Conservation (phyloP, 2,797 vertebrate genomes). For the Danio choprae region DNA sequence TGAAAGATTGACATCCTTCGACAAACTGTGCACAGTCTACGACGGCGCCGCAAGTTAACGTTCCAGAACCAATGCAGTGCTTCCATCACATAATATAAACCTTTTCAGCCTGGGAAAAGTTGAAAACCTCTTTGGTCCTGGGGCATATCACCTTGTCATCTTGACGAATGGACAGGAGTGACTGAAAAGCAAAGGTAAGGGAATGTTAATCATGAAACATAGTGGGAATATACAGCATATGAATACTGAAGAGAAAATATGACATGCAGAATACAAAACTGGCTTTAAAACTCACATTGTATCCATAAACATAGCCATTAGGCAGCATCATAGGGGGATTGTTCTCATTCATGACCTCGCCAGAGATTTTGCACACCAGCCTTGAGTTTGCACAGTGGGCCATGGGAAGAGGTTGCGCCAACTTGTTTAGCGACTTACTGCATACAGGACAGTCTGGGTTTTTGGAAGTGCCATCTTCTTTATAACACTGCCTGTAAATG, state of each 20-base stretch:
- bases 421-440: slow-evolving; percentile 98
- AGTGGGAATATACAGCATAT: neutral
- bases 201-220: neutral
- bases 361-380: slow-evolving; percentile 98
- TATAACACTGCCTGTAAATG: slow-evolving; percentile 93
- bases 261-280: neutral
- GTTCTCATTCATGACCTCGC: slow-evolving; percentile 99
- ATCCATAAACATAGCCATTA: slow-evolving; percentile 98
- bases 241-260: neutral
- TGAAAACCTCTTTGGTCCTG: slow-evolving; percentile 99
- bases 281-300: slow-evolving; percentile 87
- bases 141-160: slow-evolving; percentile 99
- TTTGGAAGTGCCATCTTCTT: slow-evolving; percentile 97
- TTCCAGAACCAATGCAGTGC: slow-evolving; percentile 27
- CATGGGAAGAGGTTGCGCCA: slow-evolving; percentile 98
- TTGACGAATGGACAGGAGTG: slow-evolving; percentile 98
- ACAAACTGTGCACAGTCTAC: slow-evolving; percentile 61
- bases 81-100: slow-evolving; percentile 97
- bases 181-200: slow-evolving; percentile 74
- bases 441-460: slow-evolving; percentile 99
- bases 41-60: slow-evolving; percentile 1
- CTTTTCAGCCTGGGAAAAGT: slow-evolving; percentile 99
- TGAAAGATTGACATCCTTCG: slow-evolving; percentile 42
- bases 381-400: slow-evolving; percentile 99
- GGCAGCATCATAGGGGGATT: slow-evolving; percentile 99